Percentiles rank a stretch among this genome's conserved stretches.
phyloP scores from a whole-genome alignment of 2,888 invertebrate genomes.

The Callosobruchus maculatus region DNA sequence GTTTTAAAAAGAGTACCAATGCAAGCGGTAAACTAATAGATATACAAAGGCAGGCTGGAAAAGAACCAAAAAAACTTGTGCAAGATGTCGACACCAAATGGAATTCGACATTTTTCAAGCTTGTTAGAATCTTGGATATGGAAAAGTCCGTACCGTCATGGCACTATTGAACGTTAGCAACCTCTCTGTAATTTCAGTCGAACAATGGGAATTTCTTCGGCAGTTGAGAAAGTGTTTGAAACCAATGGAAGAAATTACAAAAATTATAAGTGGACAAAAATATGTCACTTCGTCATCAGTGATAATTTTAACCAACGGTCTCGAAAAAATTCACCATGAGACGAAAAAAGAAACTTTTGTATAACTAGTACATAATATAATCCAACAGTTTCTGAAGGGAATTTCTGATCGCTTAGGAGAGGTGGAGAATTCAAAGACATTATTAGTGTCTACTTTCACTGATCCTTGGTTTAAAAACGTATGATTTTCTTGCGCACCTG shows the following conservation, averaged over 20 bases:
- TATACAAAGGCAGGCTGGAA: conserved; percentile 12
- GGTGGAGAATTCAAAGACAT: conserved; percentile 17
- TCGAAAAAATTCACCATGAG: conserved; percentile 7
- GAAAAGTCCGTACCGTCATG: conserved; percentile 11
- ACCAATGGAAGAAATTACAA: conserved; percentile 9
- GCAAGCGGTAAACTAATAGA: conserved; percentile 36
- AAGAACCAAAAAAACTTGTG: conserved; percentile 9
- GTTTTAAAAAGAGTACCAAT: conserved; percentile 28
- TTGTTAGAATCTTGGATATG: conserved; percentile 9
- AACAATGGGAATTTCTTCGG: conserved; percentile 11
- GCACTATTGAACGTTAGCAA: too few relatives aligned
- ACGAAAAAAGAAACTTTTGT: too few relatives aligned
- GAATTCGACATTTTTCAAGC: conserved; percentile 13
- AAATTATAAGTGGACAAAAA: conserved; percentile 13
- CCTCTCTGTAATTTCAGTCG: conserved; percentile 3
- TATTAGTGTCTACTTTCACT: conserved; percentile 18
- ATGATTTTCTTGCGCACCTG: conserved; percentile 15
- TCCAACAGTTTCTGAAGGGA: conserved; percentile 8
- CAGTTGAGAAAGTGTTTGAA: too few relatives aligned
- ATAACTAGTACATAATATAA: conserved; percentile 2
- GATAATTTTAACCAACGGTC: conserved; percentile 5
- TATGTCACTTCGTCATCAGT: conserved; percentile 7
- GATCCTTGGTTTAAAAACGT: conserved; percentile 25
- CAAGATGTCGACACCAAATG: conserved; percentile 10
- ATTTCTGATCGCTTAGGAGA: conserved; percentile 14